phyloP scores from a whole-genome alignment of 2,113 vertebrate genomes.

The Naja naja region DNA sequence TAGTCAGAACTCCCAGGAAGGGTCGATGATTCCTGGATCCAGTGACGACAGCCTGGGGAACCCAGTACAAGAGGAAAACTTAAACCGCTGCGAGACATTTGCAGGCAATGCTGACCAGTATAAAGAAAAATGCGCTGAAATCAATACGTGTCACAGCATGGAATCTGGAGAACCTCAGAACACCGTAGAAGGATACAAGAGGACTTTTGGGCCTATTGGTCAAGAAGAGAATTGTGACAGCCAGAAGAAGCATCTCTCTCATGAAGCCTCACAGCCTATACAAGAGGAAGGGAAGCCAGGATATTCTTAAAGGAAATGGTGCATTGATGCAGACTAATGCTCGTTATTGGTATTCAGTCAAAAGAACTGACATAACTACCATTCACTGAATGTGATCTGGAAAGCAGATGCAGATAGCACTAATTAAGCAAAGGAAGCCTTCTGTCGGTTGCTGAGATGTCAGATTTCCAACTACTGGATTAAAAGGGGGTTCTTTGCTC shows the following conservation, averaged over 20 bases:
- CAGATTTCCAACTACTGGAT: neutral
- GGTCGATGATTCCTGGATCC: constrained; percentile 37
- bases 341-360: neutral
- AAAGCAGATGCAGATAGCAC: fast-evolving
- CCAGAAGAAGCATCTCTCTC: neutral
- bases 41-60: constrained; percentile 75
- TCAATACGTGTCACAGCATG: constrained; percentile 41
- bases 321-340: constrained; percentile 15
- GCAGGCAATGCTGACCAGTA: constrained; percentile 71
- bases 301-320: constrained; percentile 40
- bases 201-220: constrained; percentile 49
- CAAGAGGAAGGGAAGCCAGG: constrained; percentile 73
- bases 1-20: constrained; percentile 84
- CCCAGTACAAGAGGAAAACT: constrained; percentile 88
- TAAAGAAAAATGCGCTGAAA: constrained; percentile 56
- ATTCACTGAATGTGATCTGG: fast-evolving
- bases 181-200: fast-evolving
- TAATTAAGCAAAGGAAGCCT: neutral
- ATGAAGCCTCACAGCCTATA: constrained; percentile 55
- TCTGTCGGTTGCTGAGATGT: neutral
- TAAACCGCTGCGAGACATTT: constrained; percentile 72
- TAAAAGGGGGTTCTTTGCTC: constrained; percentile 1
- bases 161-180: neutral
- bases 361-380: neutral
- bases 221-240: constrained; percentile 60